A percentile compares a stretch with the other conserved stretches of the same genome.
phyloP scores from a whole-genome alignment of 2,888 invertebrate species.

The Epinotia ramella region DNA sequence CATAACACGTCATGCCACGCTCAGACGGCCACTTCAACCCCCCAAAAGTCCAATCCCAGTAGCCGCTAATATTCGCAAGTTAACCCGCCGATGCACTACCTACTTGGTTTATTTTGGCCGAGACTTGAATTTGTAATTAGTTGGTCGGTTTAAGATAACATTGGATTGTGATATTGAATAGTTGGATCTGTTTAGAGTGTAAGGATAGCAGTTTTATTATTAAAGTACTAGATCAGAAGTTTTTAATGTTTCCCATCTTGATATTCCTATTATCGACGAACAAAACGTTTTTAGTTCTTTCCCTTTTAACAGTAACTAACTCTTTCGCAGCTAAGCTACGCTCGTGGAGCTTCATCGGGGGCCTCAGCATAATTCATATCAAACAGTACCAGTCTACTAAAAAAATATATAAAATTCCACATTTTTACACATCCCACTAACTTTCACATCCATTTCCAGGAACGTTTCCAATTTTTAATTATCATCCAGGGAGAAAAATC shows the following conservation, averaged over 20 bases:
- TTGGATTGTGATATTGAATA: conserved; percentile 8
- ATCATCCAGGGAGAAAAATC: conserved; percentile 60
- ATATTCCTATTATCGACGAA: background rate
- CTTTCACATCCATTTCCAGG: background rate
- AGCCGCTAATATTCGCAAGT: conserved; percentile 54
- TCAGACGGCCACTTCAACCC: conserved; percentile 29
- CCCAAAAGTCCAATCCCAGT: conserved; percentile 28
- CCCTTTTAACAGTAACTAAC: background rate
- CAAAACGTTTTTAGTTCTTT: background rate
- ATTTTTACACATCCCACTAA: conserved; percentile 3
- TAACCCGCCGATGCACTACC: conserved; percentile 46
- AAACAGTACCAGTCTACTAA: too few relatives aligned
- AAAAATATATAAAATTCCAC: too few relatives aligned
- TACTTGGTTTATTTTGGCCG: conserved; percentile 52
- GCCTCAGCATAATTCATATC: too few relatives aligned
- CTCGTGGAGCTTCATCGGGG: too few relatives aligned
- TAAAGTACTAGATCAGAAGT: background rate
- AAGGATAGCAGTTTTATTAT: background rate
- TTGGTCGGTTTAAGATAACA: conserved; percentile 27
- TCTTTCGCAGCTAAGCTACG: too few relatives aligned
- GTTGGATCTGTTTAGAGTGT: background rate
- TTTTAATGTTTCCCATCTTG: background rate
- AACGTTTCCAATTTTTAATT: conserved; percentile 43
- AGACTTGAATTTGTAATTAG: conserved; percentile 56
- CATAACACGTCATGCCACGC: conserved; percentile 21